A percentile compares a stretch with the other conserved stretches of the same genome.
These are phyloP conservation scores for Scaptomyza caliginosa DNA, from an alignment of 2,888 invertebrate species.

Conservation along the genomic window DNA sequence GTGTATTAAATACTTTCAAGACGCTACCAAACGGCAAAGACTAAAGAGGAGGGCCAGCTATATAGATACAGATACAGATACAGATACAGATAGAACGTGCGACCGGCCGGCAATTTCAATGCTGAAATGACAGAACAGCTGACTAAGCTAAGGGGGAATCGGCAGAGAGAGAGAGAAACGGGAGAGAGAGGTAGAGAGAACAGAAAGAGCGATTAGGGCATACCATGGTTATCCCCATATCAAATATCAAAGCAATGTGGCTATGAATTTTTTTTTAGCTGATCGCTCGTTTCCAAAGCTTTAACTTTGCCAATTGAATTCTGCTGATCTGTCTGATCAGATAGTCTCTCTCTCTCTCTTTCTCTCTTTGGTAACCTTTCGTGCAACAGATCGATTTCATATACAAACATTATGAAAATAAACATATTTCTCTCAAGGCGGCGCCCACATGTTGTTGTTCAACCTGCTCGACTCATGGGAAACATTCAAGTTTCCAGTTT, in stretches of 20 bases:
- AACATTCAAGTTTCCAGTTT: constrained; percentile 38
- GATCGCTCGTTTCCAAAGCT: constrained; percentile 32
- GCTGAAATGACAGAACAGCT: constrained; percentile 66
- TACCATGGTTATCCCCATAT: constrained; percentile 31
- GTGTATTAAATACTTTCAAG: constrained; percentile 60
- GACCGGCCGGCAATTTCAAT: constrained; percentile 54
- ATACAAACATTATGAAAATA: neutral
- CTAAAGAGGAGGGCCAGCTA: constrained; percentile 22
- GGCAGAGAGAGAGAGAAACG: neutral
- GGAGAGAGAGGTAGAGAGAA: neutral
- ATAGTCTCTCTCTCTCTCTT: neutral
- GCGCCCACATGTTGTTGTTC: constrained; percentile 27
- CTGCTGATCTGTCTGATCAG: neutral
- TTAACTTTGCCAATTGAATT: neutral
- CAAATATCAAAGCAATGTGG: constrained; percentile 58
- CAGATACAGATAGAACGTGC: constrained; percentile 18
- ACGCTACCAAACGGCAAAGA: constrained; percentile 40
- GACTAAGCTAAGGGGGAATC: constrained; percentile 39
- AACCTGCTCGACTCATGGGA: constrained; percentile 46
- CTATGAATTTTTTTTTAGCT: constrained; percentile 39
- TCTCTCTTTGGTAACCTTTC: constrained; percentile 29
- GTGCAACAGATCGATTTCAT: constrained; percentile 46
- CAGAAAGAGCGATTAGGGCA: constrained; percentile 19
- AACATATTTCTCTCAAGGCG: constrained; percentile 29
- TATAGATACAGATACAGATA: constrained; percentile 12